Evolutionary conservation across 2,113 vertebrate species (phyloP).

Genomic region (Sciurus niger): DNA sequence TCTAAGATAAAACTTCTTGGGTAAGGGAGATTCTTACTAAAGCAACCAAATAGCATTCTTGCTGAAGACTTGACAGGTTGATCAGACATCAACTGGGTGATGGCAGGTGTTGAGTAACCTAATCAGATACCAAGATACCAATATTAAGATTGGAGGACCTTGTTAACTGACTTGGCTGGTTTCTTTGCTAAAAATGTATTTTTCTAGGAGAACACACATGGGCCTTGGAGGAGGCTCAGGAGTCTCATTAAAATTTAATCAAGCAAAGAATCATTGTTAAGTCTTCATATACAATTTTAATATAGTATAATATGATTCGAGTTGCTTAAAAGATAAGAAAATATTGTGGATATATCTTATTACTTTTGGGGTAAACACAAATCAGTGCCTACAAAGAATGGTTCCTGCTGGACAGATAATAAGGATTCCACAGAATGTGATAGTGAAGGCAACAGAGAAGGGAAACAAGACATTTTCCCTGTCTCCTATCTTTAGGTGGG

Average conservation of each 20-base stretch:
- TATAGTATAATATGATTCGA: background rate
- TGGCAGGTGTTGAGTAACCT: background rate
- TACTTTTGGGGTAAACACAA: background rate
- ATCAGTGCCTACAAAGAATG: too few species aligned
- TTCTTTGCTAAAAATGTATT: background rate
- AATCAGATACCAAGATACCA: background rate
- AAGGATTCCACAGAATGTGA: too few species aligned
- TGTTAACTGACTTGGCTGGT: background rate
- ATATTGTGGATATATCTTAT: background rate
- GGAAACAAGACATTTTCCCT: too few species aligned
- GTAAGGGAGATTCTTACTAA: background rate
- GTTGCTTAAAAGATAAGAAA: background rate
- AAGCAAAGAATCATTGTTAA: background rate
- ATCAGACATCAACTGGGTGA: background rate
- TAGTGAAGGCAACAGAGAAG: too few species aligned
- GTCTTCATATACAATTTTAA: background rate
- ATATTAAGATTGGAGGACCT: background rate
- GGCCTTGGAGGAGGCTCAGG: background rate
- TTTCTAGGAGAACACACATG: background rate
- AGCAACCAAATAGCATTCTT: background rate
- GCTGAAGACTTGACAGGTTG: background rate
- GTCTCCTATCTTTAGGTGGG: too few species aligned
- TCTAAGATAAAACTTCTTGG: background rate
- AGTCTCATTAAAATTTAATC: background rate
- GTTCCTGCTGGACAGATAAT: too few species aligned